Base-by-base conservation (phyloP, 1,140 invertebrate species). In the Trichonephila clavata region DNA sequence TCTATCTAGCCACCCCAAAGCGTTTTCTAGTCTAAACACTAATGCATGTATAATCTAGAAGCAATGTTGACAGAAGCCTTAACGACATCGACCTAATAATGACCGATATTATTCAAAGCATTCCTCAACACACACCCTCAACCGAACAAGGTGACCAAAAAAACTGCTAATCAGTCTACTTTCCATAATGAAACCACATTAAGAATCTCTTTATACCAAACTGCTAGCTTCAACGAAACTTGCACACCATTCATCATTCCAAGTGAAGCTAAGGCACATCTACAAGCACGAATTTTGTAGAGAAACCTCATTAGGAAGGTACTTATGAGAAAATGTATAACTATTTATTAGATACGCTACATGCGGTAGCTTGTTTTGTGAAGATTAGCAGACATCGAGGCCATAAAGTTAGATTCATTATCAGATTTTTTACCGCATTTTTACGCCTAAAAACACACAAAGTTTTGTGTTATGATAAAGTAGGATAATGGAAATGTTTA, bases 101-200 rank as follows among this genome's bases (percentile, higher is more conserved):
- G 71, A 77, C 71, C 71, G 71, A 77, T 77, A 77, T 77, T 39
- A 77, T 77, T 39, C 71, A 77, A 77, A 77, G 39, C 71, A 16
- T 16, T 32, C 27, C 27, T 32, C 14, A 77, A 77, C 27, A 14
- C 18, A 77, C 27, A 14, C 18, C 71, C 27, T 7, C 27, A 77
- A 39, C 14, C 27, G 3, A 32, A 77, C 27, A 16, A 77, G 4
- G 14, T 13, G 18, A 8, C 10, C 13, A 20, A 77, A 77, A 77
- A 39, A 27, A n/a, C 10, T 6, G 71, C 27, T 77, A 77, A 77
- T 77, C 71, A 77, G 71, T 39, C 24, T 39, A 2, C 71, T 77
- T 77, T 39, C 27, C 71, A 77, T 77, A 32, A 77, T 77, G 71
- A 77, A 77, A 77, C 71, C 32, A 20, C 71, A 77, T 77, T 77